A percentile compares a stretch with the other conserved stretches of the same genome.
Evolutionary conservation across 1,140 invertebrate species (phyloP).

Genomic region (Drosophila lacertosa): DNA sequence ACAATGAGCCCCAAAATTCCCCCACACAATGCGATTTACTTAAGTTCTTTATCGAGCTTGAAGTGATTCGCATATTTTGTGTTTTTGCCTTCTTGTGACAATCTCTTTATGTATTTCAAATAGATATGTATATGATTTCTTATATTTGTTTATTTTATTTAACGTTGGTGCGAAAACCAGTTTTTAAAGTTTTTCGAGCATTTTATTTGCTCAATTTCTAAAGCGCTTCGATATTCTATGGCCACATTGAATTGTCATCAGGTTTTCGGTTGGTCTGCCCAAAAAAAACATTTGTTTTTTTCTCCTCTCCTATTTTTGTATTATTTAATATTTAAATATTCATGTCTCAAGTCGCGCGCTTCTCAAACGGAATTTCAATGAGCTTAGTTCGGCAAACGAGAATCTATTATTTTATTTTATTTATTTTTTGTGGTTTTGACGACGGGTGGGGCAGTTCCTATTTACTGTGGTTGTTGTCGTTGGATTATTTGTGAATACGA

Average conservation of each 20-base stretch:
- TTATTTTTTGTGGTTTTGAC: slow-evolving; percentile 1
- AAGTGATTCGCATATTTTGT: slow-evolving; percentile 44
- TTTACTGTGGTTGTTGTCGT: slow-evolving; percentile 25
- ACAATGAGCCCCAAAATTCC: slow-evolving; percentile 43
- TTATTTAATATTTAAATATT: slow-evolving; percentile 63
- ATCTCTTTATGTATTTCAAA: slow-evolving; percentile 26
- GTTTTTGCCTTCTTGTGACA: slow-evolving; percentile 32
- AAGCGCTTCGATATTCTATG: slow-evolving; percentile 36
- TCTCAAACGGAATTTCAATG: slow-evolving; percentile 50
- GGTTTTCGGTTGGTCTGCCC: slow-evolving; percentile 18
- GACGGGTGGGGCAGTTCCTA: slow-evolving; percentile 1
- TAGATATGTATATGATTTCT: slow-evolving; percentile 26
- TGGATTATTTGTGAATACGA: slow-evolving; percentile 5
- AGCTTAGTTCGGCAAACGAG: slow-evolving; percentile 1
- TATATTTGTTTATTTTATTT: slow-evolving; percentile 25
- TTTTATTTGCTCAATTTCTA: slow-evolving; percentile 50
- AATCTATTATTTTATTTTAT: slow-evolving; percentile 27
- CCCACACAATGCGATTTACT: slow-evolving; percentile 14
- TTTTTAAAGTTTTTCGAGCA: slow-evolving; percentile 36
- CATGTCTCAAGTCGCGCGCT: slow-evolving; percentile 5
- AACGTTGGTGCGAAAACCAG: slow-evolving; percentile 44
- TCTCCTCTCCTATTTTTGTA: slow-evolving; percentile 8
- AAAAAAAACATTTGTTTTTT: slow-evolving; percentile 12
- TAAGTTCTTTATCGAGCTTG: slow-evolving; percentile 29
- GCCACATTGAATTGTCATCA: slow-evolving; percentile 45